Conservation (phyloP, 2,888 invertebrate genomes). For the Dioctria linearis region DNA sequence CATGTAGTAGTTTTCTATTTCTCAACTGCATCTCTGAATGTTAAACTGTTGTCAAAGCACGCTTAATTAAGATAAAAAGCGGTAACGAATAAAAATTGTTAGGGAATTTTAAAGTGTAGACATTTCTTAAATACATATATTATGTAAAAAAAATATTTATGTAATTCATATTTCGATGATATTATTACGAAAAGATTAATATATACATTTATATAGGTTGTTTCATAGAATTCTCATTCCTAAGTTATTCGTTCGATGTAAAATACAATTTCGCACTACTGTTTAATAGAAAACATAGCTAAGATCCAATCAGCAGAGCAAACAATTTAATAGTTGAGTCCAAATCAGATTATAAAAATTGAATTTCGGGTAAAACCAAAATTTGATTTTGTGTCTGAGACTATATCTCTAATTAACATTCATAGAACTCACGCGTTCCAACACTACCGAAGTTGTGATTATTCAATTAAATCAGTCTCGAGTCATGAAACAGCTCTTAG, state of each 20-base stretch:
- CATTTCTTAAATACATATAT: conserved; percentile 24
- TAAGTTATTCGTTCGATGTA: too few species aligned
- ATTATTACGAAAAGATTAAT: too few species aligned
- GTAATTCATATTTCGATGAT: too few species aligned
- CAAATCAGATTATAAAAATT: too few species aligned
- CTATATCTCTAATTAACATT: too few species aligned
- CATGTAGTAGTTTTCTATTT: conserved; percentile 16
- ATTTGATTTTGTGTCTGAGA: too few species aligned
- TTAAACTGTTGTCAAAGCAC: conserved; percentile 24
- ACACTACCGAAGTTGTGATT: conserved; percentile 34
- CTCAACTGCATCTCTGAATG: conserved; percentile 8
- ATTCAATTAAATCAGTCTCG: neutral
- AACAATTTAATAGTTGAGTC: too few species aligned
- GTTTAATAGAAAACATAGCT: too few species aligned
- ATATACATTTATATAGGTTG: neutral
- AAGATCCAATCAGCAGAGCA: too few species aligned
- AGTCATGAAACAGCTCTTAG: conserved; percentile 38
- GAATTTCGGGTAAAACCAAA: too few species aligned
- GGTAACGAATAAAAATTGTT: conserved; percentile 32
- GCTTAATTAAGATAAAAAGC: conserved; percentile 23
- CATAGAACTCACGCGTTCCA: neutral
- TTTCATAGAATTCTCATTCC: neutral
- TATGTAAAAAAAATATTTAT: neutral
- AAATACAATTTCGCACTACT: too few species aligned
- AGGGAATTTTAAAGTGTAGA: conserved; percentile 47